Evolutionary conservation across 2,113 vertebrate species (phyloP).

Genomic region (Passer montanus): DNA sequence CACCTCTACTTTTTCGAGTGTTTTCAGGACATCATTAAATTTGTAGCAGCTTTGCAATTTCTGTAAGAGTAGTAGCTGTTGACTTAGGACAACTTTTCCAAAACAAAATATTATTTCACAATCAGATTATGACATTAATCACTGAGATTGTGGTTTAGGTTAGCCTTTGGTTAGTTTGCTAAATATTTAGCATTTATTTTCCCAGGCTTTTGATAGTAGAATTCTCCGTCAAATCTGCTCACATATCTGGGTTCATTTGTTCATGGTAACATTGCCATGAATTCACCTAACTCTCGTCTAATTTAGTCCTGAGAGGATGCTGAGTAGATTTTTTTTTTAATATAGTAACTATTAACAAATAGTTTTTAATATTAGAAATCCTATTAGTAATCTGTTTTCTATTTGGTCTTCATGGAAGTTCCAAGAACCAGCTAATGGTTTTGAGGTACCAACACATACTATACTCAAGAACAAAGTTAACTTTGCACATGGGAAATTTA

Average conservation of each 20-base stretch:
- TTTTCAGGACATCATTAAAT: background rate
- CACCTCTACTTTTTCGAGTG: background rate
- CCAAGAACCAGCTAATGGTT: background rate
- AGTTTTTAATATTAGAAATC: background rate
- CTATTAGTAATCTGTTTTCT: background rate
- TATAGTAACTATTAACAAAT: background rate
- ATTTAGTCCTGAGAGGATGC: background rate
- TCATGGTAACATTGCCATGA: background rate
- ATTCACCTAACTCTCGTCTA: background rate
- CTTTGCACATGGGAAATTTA: background rate
- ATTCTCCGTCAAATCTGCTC: background rate
- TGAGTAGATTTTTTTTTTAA: background rate
- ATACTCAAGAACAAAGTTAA: background rate
- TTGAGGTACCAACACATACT: background rate
- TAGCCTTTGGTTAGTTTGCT: background rate
- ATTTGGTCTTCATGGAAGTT: background rate
- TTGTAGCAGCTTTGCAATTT: background rate
- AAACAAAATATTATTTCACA: background rate
- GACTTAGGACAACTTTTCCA: background rate
- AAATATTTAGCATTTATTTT: background rate
- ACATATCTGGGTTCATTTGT: background rate
- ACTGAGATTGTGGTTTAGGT: background rate
- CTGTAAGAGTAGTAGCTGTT: background rate
- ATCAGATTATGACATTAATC: background rate
- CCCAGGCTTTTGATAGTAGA: background rate